Percentiles rank a stretch among this genome's conserved stretches.
Conservation (phyloP, 2,797 vertebrate genomes). For the Petrocephalus sullivani region DNA sequence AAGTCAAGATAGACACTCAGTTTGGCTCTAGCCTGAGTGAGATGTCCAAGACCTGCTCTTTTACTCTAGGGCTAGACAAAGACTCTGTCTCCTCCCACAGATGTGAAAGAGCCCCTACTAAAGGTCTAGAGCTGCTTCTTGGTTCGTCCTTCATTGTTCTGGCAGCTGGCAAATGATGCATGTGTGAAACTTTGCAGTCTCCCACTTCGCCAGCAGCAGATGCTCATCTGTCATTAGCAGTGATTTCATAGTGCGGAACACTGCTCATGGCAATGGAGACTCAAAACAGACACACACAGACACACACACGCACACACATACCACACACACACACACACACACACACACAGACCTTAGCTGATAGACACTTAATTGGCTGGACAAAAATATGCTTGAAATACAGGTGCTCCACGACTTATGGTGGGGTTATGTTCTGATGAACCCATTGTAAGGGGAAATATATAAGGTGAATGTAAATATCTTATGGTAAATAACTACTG, state of each 20-base stretch:
- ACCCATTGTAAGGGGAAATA: not conserved
- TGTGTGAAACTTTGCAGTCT: not conserved
- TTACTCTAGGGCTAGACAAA: not conserved
- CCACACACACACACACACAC: not conserved
- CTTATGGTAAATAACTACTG: not conserved
- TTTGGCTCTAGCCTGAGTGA: not conserved
- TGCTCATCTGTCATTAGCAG: constrained; percentile 19
- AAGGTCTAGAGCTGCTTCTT: not conserved
- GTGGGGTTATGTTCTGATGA: not conserved
- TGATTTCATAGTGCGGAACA: constrained; percentile 3
- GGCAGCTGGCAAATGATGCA: constrained; percentile 4
- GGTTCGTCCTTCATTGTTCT: not conserved
- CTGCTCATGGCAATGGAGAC: not conserved
- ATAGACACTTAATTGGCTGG: not conserved
- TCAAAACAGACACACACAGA: not conserved
- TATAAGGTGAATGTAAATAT: not conserved
- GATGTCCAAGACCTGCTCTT: not conserved
- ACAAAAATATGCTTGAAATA: not conserved
- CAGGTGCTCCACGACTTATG: not conserved
- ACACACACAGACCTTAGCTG: not conserved
- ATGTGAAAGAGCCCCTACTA: not conserved
- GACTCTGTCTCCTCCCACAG: constrained; percentile 11
- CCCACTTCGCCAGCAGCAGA: constrained; percentile 14
- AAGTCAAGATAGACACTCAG: not conserved
- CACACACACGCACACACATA: not conserved